Percentiles rank a stretch among this genome's conserved stretches.
Conservation (phyloP, 2,888 invertebrate genomes). For the Acrobasis consociella region DNA sequence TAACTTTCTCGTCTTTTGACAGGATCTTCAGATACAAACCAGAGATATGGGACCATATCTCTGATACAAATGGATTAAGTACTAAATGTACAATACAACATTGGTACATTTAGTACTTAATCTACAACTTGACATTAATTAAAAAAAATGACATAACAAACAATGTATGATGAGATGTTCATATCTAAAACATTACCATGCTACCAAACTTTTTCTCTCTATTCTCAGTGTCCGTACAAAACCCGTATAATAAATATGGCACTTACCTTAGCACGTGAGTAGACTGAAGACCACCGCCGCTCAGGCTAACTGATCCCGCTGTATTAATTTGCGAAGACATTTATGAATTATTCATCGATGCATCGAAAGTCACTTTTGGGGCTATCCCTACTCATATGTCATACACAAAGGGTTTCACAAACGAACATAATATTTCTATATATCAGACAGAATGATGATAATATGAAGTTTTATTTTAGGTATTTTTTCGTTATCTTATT, state of each 20-base stretch:
- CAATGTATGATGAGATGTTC: too few species aligned
- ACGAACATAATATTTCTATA: background rate
- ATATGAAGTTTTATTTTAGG: too few species aligned
- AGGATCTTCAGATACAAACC: too few species aligned
- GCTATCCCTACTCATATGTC: background rate
- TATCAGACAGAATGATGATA: background rate
- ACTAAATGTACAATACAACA: too few species aligned
- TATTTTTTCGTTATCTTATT: too few species aligned
- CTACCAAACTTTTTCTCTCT: background rate
- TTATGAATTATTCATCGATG: conserved; percentile 15
- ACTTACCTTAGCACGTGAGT: background rate
- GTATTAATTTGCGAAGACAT: background rate
- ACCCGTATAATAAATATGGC: conserved; percentile 9
- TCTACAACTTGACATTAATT: too few species aligned
- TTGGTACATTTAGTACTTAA: too few species aligned
- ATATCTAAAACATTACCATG: background rate
- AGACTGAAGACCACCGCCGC: background rate
- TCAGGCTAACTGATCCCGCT: background rate
- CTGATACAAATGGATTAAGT: too few species aligned
- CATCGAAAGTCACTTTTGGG: conserved; percentile 10
- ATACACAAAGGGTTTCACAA: background rate
- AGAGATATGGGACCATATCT: too few species aligned
- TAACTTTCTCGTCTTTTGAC: too few species aligned
- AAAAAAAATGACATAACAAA: too few species aligned
- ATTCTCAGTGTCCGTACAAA: background rate